Percentiles rank a stretch among this genome's conserved stretches.
Conservation (phyloP, 2,888 invertebrate species). For the Anoplius nigerrimus region DNA sequence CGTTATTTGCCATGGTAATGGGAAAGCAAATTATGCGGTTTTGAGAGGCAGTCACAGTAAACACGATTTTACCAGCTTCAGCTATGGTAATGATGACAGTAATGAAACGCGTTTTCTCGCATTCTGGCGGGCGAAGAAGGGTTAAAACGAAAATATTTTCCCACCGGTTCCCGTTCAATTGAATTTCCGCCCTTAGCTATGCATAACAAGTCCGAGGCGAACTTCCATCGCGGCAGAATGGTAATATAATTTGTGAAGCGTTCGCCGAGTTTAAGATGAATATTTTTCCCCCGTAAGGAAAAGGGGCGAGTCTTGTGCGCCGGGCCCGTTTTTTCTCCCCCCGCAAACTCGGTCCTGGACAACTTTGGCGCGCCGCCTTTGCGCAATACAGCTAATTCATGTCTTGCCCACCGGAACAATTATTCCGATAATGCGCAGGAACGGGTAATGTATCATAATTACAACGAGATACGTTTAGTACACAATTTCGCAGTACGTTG, state of each 20-base stretch:
- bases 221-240: neutral
- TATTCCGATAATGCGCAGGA: too few species aligned
- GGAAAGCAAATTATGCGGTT: neutral
- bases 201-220: neutral
- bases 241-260: slow-evolving; percentile 9
- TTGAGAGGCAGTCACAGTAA: neutral
- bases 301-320: neutral
- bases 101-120: neutral
- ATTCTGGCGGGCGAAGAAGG: neutral
- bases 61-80: neutral
- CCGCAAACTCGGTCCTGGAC: neutral
- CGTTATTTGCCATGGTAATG: neutral
- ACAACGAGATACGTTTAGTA: too few species aligned
- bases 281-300: slow-evolving; percentile 6
- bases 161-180: neutral
- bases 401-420: too few species aligned
- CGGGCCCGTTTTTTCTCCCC: neutral
- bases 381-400: too few species aligned
- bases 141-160: slow-evolving; percentile 1
- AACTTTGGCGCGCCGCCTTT: neutral
- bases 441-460: too few species aligned
- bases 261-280: slow-evolving; percentile 10
- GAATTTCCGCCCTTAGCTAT: neutral
- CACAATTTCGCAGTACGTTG: neutral
- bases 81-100: neutral